Evolutionary conservation across 1,140 invertebrate genomes (phyloP).

Genomic region (Coelopa frigida): DNA sequence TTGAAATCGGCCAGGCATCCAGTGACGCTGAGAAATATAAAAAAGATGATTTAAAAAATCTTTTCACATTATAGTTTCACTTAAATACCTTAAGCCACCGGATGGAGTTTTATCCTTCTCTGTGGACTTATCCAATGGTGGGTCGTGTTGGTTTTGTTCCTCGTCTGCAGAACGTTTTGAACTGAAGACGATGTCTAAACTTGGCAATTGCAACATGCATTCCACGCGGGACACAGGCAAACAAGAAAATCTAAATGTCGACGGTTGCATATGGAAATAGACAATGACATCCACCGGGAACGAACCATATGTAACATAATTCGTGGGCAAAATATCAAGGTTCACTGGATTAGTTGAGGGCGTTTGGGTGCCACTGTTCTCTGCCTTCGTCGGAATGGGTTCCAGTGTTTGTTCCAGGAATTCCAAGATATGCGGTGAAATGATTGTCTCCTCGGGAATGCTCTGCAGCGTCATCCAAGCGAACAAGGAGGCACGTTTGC

Average conservation of each 20-base stretch:
- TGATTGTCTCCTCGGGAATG: conserved; percentile 91
- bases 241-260: conserved; percentile 91
- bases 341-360: conserved; percentile 41
- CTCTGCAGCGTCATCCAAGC: conserved; percentile 94
- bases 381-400: conserved; percentile 72
- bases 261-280: conserved; percentile 96
- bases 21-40: conserved; percentile 68
- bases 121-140: conserved; percentile 4
- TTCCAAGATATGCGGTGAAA: conserved; percentile 89
- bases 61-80: background rate
- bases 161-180: conserved; percentile 76
- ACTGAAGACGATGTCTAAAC: conserved; percentile 87
- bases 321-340: conserved; percentile 55
- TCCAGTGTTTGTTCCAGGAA: conserved; percentile 92
- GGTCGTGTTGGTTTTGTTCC: conserved; percentile 14
- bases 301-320: conserved; percentile 75
- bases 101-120: conserved; percentile 37
- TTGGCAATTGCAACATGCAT: conserved; percentile 92
- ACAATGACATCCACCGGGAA: conserved; percentile 99
- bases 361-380: conserved; percentile 23
- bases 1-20: conserved; percentile 94
- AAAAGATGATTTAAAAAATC: background rate
- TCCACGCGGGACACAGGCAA: conserved; percentile 91
- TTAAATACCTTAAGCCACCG: conserved; percentile 23
- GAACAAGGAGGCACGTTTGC: conserved; percentile 88